phyloP scores from a whole-genome alignment of 2,797 vertebrate genomes.

The Lepilemur ruficaudatus region DNA sequence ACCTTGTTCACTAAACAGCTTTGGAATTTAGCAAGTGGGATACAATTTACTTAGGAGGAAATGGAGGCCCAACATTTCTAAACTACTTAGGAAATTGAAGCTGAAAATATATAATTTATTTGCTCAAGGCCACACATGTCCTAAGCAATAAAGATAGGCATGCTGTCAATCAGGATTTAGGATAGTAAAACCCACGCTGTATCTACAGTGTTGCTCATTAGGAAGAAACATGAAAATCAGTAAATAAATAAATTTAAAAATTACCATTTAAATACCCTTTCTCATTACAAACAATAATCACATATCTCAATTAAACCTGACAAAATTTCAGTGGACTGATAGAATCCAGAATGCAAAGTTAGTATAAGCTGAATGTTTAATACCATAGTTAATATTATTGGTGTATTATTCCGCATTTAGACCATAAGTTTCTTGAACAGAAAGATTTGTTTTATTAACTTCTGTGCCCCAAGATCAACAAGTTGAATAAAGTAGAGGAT shows the following conservation, averaged over 20 bases:
- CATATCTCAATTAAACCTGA: neutral
- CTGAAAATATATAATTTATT: neutral
- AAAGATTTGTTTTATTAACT: neutral
- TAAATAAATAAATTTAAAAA: neutral
- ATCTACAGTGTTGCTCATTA: neutral
- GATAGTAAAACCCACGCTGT: fast-evolving
- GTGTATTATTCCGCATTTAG: neutral
- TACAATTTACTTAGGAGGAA: neutral
- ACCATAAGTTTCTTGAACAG: neutral
- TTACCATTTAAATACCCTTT: neutral
- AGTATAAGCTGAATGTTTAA: neutral
- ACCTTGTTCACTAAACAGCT: neutral
- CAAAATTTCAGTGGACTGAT: neutral
- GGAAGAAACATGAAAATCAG: neutral
- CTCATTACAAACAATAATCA: neutral
- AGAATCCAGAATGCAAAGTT: neutral
- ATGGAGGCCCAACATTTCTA: neutral
- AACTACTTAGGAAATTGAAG: neutral
- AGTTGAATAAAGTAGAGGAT: neutral
- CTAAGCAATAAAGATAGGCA: neutral
- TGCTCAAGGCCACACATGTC: neutral
- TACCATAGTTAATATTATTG: neutral
- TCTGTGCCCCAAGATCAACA: neutral
- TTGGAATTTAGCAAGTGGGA: neutral
- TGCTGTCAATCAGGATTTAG: neutral